phyloP scores from a whole-genome alignment of 2,113 vertebrate genomes.

The Candoia aspera region DNA sequence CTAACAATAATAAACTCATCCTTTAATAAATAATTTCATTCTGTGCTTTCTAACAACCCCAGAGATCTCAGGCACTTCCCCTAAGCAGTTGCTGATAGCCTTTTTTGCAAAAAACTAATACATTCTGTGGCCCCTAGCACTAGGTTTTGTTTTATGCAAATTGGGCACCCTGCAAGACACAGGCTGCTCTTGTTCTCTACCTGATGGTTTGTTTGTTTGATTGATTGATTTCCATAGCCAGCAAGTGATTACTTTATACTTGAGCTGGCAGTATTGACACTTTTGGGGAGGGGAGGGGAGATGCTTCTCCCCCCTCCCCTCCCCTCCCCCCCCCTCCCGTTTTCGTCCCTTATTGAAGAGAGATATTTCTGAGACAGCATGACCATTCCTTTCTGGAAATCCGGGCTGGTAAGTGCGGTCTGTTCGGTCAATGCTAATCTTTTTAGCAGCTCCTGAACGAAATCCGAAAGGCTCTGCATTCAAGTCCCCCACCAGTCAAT shows the following conservation, averaged over 20 bases:
- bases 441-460: background rate
- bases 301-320: background rate
- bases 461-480: background rate
- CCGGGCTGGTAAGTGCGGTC: background rate
- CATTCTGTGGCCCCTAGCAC: background rate
- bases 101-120: background rate
- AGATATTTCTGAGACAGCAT: background rate
- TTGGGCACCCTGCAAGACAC: background rate
- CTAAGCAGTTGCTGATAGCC: background rate
- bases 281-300: background rate
- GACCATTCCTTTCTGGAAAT: conserved; percentile 16
- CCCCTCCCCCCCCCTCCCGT: rapidly evolving
- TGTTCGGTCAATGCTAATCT: background rate
- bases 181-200: background rate
- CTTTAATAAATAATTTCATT: background rate
- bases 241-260: background rate
- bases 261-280: background rate
- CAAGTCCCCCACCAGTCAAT: background rate
- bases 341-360: background rate
- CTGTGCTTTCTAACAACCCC: background rate
- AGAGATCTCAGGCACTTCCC: background rate
- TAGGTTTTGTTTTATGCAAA: background rate
- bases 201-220: background rate
- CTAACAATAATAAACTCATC: background rate
- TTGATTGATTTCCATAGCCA: background rate